Base-by-base conservation (phyloP, 1,140 invertebrate species). In the Pteromalus puparum region DNA sequence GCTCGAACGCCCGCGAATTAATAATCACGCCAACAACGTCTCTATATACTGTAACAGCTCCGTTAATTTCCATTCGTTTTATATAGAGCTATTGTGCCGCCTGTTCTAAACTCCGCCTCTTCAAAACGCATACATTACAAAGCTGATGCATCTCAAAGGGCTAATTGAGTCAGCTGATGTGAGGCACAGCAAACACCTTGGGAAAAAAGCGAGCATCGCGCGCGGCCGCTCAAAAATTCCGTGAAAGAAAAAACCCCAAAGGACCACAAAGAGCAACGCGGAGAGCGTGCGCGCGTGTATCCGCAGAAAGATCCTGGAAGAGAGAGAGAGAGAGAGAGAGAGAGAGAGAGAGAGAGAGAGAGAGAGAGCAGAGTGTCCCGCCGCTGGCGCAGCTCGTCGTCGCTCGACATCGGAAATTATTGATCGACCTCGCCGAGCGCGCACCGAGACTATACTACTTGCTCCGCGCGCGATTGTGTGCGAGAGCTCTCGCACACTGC, bases 341-440 rank as follows among this genome's bases (percentile, higher is more conserved):
- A 61, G 53, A 7, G 53, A 21, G 15, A 53, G 48, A 53, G 30
- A 34, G 30, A 34, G 30, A 34, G 30, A 61, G 21, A n/a, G 53
- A 21, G 53, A 53, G 4, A 53, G 12, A 15, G 48, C 53, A n/a
- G 24, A 70, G 28, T 70, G 24, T 70, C 67, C 67, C 67, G 26
- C 67, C 67, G 26, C 67, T 30, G 67, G 67, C 28, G 67, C 67
- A 70, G 67, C 67, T 70, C 53, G 53, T 61, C 53, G 53, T 61
- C 53, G 53, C 67, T 70, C 67, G 67, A 30, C 67, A 70, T 70
- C 67, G 67, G 67, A 70, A 70, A 70, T 70, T 70, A 70, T 70
- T 70, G 67, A 70, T 70, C 67, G 67, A 70, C 67, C 67, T 30
- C 67, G 67, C 67, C 53, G 26, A 70, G 67, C 24, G 67, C 67